Evolutionary conservation across 2,888 invertebrate genomes (phyloP), one percentile per base, ranked within the genome.

Genomic region (Limnephilus marmoratus): DNA sequence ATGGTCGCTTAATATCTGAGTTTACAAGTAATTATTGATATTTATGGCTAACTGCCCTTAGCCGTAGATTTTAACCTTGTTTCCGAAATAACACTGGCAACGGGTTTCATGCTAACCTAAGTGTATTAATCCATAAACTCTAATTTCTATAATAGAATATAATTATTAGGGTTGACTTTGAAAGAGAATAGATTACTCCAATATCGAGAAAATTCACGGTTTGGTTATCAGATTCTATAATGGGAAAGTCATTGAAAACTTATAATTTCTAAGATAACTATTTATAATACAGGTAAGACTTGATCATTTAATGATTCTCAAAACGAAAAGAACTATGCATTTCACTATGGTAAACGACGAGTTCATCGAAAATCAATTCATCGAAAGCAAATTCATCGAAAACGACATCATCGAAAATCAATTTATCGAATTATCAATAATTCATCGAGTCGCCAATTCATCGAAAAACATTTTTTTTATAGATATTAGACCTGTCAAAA

Each of bases 141-240:
- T 83, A 83, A 83, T 83, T 83, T 83, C 34, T 37, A 18, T 83
- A 83, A 83, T 83, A 83, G 18, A 83, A 83, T 83, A 37, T 83
- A 83, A 83, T 37, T 45, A 45, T 83, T 83, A 34, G 18, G 83
- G 13, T 37, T 15, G 9, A 15, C 34, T 31, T 24, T 83, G 34
- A 37, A 37, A 34, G 83, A 15, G 7, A 37, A 34, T 37, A 24
- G 15, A 83, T 83, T 83, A 83, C 83, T 37, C 37, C 83, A 83
- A 83, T 37, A 83, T 37, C 18, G 24, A 37, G 83, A 37, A 37
- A 83, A 37, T 37, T 83, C 83, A 9, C 83, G 34, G 18, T 83
- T 83, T 37, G 31, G 83, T 37, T 18, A 68, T 68, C 7, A 68
- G 24, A 24, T 68, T 18, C 24, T 49, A 13, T 49, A 49, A 49